Evolutionary conservation across 92 coral and sea anemone genomes (phyloP), one percentile per base, ranked within the genome.

Genomic region (Hydrozoanthus gracilis): DNA sequence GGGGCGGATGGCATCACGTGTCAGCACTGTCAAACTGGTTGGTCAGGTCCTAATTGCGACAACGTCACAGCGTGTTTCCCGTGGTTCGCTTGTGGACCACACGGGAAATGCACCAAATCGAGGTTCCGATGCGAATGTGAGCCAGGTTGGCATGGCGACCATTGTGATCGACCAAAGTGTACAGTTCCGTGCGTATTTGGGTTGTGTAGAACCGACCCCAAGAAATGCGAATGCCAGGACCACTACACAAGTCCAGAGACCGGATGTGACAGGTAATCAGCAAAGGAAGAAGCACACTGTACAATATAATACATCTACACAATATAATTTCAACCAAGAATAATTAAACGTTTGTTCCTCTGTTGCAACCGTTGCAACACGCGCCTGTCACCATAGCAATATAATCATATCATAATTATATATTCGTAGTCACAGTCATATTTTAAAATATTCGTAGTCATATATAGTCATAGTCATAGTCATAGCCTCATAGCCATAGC

Each of bases 61-160:
- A 93, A 92, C 39, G 93, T 82, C 15, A 87, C 91, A 13, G 82
- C 95, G 8, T 94, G 98, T 72, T 94, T 88, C 71, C 92, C 98
- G 27, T 94, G 98, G 98, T 89, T 94, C 13, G 78, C 92, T 73
- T 94, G 98, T 86, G 86, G 70, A 18, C 62, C 78, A 66, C 98
- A 92, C 86, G 98, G 98, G n/a, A 17, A 86, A 15, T 94, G 98
- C 68, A 87, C 72, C 15, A 92, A 86, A 75, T 91, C 98, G 46
- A 93, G 94, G 91, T 90, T 93, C 83, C 86, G 54, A 76, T 94
- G 98, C 73, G 98, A 94, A 44, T 94, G 98, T 73, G 98, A 94
- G 48, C 95, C 98, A 11, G 98, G 98, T 18, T 94, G 95, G 98
- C 87, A 89, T 61, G 98, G 98, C 7, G 98, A 94, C 90, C 93